These are phyloP conservation scores for Dryadula phaetusa DNA, from an alignment of 2,888 invertebrate genomes.

Conservation along the genomic window DNA sequence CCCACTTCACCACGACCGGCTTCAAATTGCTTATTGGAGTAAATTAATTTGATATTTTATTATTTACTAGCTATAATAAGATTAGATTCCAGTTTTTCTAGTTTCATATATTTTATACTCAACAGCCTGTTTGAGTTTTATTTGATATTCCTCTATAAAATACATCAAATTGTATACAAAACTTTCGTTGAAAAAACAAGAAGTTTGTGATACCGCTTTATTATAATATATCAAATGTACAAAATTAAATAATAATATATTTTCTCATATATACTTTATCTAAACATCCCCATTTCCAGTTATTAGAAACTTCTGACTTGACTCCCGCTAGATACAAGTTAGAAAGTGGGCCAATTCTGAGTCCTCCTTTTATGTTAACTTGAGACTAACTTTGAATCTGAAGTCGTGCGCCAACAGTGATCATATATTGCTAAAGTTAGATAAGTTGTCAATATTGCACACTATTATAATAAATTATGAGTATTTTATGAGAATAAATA, in stretches of 20 bases:
- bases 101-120: too few relatives aligned
- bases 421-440: conserved; percentile 27
- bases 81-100: too few relatives aligned
- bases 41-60: too few relatives aligned
- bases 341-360: conserved; percentile 24
- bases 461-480: neutral
- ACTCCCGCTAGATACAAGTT: conserved; percentile 19
- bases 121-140: too few relatives aligned
- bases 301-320: conserved; percentile 7
- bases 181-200: neutral
- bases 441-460: conserved; percentile 14
- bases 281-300: neutral
- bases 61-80: too few relatives aligned
- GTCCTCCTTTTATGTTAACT: conserved; percentile 28
- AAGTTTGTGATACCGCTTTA: neutral
- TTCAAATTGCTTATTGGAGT: too few relatives aligned
- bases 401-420: conserved; percentile 22
- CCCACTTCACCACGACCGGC: too few relatives aligned
- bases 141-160: too few relatives aligned
- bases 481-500: neutral
- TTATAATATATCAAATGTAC: neutral
- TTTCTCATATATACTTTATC: neutral
- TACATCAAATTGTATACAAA: too few relatives aligned
- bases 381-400: conserved; percentile 13
- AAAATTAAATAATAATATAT: conserved; percentile 4